phyloP scores from a whole-genome alignment of 2,888 invertebrate genomes.

The Cylloceria caligata region DNA sequence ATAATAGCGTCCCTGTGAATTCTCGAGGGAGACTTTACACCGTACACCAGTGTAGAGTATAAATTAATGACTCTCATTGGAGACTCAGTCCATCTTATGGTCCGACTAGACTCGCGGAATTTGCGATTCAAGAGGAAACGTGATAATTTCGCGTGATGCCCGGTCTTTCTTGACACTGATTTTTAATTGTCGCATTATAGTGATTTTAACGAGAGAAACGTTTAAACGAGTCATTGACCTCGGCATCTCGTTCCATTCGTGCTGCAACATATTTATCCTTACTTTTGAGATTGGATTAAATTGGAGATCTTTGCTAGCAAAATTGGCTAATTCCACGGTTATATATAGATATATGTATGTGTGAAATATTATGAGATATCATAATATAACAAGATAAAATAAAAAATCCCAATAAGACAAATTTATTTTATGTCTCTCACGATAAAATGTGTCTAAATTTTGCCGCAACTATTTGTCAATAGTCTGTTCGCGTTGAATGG shows the following conservation, averaged over 20 bases:
- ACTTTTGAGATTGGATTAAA: neutral
- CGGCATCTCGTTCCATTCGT: conserved; percentile 17
- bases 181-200: conserved; percentile 59
- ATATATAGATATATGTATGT: neutral
- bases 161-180: conserved; percentile 46
- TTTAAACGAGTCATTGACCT: conserved; percentile 62
- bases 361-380: conserved; percentile 4
- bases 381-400: neutral
- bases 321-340: neutral
- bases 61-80: neutral
- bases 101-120: conserved; percentile 33
- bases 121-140: conserved; percentile 18
- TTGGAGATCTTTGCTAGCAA: neutral
- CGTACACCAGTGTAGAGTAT: conserved; percentile 1
- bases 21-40: conserved; percentile 37
- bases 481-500: neutral
- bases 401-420: neutral
- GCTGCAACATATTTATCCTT: neutral
- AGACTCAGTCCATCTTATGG: conserved; percentile 20
- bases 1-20: conserved; percentile 49
- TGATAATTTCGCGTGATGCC: conserved; percentile 52
- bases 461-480: neutral
- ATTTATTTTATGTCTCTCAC: neutral
- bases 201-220: conserved; percentile 18
- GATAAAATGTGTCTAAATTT: neutral